Conservation (phyloP, 2,797 vertebrate species). For the Rhinichthys osculus region DNA sequence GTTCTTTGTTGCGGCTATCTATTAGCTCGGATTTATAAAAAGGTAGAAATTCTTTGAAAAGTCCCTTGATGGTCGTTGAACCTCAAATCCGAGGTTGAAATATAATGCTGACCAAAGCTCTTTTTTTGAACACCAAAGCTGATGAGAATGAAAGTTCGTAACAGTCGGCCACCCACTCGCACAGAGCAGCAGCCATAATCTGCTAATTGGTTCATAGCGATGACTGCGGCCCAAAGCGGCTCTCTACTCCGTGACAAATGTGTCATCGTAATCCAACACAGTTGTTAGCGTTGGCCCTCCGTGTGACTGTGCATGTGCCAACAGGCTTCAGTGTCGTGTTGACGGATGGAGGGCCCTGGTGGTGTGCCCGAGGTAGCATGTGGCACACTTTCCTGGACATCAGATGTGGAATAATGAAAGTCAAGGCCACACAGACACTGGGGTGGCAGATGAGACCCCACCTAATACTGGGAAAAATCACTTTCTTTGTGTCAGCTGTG, state of each 20-base stretch:
- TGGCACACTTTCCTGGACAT: slow-evolving; percentile 58
- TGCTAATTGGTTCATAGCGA: slow-evolving; percentile 51
- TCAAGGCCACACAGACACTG: slow-evolving; percentile 42
- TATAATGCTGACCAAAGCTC: slow-evolving; percentile 9
- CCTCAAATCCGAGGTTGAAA: slow-evolving; percentile 45
- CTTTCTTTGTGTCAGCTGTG: not conserved
- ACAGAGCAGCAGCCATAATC: slow-evolving; percentile 45
- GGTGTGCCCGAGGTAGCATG: slow-evolving; percentile 39
- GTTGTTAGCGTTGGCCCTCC: slow-evolving; percentile 56
- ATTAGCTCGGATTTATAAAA: slow-evolving; percentile 23
- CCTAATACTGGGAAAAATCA: slow-evolving; percentile 1
- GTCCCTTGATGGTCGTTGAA: slow-evolving; percentile 11
- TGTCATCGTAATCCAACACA: slow-evolving; percentile 58
- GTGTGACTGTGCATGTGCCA: slow-evolving; percentile 21
- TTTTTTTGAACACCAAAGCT: slow-evolving; percentile 17
- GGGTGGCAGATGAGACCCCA: slow-evolving; percentile 30
- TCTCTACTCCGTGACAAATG: slow-evolving; percentile 49
- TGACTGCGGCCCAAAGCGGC: slow-evolving; percentile 41
- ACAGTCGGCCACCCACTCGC: slow-evolving; percentile 56
- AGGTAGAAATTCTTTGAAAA: slow-evolving; percentile 8
- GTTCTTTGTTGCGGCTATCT: slow-evolving; percentile 60
- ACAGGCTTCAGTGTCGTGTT: slow-evolving; percentile 38
- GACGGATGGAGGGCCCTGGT: slow-evolving; percentile 52
- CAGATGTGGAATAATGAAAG: slow-evolving; percentile 44
- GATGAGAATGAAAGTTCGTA: slow-evolving; percentile 32